Conservation (phyloP, 2,113 vertebrate species). For the Narcine bancroftii region DNA sequence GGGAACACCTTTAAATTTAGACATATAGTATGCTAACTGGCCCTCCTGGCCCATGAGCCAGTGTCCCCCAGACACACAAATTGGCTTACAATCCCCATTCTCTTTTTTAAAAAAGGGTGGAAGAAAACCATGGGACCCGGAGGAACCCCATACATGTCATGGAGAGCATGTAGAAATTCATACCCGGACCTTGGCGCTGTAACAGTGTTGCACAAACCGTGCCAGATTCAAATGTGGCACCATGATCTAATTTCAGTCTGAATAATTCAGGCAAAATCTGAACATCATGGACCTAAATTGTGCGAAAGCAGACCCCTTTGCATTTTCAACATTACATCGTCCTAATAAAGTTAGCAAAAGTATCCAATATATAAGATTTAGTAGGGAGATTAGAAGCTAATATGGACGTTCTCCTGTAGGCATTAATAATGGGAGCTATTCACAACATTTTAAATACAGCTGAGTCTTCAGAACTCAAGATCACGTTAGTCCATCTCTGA, state of each 20-base stretch:
- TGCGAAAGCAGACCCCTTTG: neutral
- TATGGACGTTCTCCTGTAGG: neutral
- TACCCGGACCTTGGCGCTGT: too few species aligned
- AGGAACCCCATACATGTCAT: too few species aligned
- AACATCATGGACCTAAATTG: neutral
- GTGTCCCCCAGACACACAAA: too few species aligned
- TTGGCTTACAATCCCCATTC: too few species aligned
- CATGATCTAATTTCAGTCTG: neutral
- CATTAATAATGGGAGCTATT: constrained; percentile 16
- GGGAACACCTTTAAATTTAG: neutral
- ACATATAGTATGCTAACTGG: too few species aligned
- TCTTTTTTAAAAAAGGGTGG: too few species aligned
- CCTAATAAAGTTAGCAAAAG: neutral
- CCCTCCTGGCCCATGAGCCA: too few species aligned
- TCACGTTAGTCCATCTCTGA: neutral
- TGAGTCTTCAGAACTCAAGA: neutral
- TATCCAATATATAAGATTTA: neutral
- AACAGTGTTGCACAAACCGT: too few species aligned
- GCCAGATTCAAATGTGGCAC: neutral
- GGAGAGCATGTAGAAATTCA: too few species aligned
- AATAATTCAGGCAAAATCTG: neutral
- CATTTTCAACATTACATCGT: too few species aligned
- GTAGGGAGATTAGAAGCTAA: neutral
- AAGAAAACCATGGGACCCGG: too few species aligned
- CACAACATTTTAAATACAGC: neutral